Conservation (phyloP, 2,113 vertebrate genomes). For the Pseudorectes ferrugineus region DNA sequence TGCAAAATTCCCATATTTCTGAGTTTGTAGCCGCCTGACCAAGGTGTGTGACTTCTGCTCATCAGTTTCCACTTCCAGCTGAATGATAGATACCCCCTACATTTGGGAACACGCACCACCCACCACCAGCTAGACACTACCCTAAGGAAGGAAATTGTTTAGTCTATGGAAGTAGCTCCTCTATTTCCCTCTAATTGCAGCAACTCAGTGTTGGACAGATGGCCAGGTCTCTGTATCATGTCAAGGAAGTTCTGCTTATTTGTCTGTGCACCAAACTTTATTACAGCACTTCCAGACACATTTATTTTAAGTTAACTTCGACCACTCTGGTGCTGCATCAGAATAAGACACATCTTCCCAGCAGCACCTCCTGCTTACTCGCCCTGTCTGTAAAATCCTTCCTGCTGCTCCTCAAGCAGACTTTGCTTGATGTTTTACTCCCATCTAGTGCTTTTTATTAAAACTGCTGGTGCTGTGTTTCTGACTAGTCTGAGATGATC, state of each 20-base stretch:
- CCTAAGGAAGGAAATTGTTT: not conserved
- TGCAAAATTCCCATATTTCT: not conserved
- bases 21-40: not conserved
- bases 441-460: constrained; percentile 61
- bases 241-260: not conserved
- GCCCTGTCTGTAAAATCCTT: not conserved
- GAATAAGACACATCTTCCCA: not conserved
- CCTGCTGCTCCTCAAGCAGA: not conserved
- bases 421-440: constrained; percentile 40
- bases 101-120: not conserved
- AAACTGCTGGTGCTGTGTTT: constrained; percentile 24
- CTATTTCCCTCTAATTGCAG: not conserved
- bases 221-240: not conserved
- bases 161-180: not conserved
- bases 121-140: not conserved
- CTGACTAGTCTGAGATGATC: not conserved
- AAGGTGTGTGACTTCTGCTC: not conserved
- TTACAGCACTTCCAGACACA: not conserved
- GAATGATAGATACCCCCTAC: not conserved
- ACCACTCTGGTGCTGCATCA: not conserved
- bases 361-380: not conserved
- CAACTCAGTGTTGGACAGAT: not conserved
- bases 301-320: not conserved
- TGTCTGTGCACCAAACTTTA: not conserved
- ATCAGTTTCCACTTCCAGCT: not conserved